These are phyloP conservation scores for Triplophysa dalaica DNA, from an alignment of 2,113 vertebrate genomes.

Conservation along the genomic window DNA sequence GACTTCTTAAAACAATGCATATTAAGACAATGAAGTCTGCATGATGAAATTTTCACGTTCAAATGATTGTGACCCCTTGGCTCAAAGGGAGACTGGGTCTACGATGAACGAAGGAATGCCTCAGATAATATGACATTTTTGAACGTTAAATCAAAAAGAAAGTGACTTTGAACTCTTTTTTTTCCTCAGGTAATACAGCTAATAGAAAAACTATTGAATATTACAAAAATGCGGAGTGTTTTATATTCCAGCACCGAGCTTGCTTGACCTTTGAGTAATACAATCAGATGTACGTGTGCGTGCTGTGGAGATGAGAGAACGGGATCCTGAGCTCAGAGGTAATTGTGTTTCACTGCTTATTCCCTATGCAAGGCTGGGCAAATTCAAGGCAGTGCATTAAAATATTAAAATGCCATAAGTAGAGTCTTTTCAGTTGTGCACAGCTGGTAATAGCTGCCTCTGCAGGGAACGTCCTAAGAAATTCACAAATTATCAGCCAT, in stretches of 20 bases:
- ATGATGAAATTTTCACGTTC: background rate
- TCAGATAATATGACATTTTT: constrained; percentile 13
- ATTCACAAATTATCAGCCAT: constrained; percentile 20
- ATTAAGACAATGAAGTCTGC: background rate
- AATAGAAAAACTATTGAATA: constrained; percentile 13
- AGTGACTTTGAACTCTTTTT: background rate
- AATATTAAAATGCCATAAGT: constrained; percentile 38
- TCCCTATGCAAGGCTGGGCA: constrained; percentile 39
- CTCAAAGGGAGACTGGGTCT: constrained; percentile 3
- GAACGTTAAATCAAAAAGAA: background rate
- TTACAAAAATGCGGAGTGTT: constrained; percentile 3
- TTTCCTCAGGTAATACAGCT: background rate
- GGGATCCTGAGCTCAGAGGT: constrained; percentile 4
- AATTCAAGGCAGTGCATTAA: constrained; percentile 44
- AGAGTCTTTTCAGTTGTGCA: background rate
- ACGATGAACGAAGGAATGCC: background rate
- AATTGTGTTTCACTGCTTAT: constrained; percentile 43
- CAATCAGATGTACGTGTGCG: constrained; percentile 18
- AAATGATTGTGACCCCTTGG: background rate
- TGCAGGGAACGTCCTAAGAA: constrained; percentile 25
- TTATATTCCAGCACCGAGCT: constrained; percentile 19
- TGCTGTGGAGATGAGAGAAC: constrained; percentile 3
- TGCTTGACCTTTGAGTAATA: constrained; percentile 44
- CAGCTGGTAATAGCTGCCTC: constrained; percentile 18
- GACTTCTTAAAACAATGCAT: too few species aligned